Conservation (phyloP, 1,140 invertebrate genomes). For the Habropoda laboriosa region DNA sequence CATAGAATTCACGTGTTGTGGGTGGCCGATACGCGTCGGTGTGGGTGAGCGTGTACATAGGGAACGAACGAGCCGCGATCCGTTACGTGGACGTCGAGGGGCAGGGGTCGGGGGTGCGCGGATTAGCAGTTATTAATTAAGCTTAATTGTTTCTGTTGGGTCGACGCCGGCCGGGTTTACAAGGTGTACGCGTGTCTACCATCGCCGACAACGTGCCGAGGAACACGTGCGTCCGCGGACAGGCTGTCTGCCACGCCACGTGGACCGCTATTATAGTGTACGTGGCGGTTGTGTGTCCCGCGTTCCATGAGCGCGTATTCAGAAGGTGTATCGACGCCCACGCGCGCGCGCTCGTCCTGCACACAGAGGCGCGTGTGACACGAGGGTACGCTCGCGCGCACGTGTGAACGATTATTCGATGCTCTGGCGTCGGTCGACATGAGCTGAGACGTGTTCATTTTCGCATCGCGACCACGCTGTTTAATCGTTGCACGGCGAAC, state of each 20-base stretch:
- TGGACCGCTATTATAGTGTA: constrained; percentile 60
- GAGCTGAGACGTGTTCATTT: constrained; percentile 60
- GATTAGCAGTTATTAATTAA: constrained; percentile 79
- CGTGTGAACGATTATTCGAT: constrained; percentile 49
- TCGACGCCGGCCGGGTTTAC: constrained; percentile 72
- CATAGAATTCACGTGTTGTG: constrained; percentile 7
- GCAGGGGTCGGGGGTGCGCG: constrained; percentile 17
- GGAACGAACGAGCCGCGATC: constrained; percentile 35
- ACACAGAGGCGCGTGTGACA: constrained; percentile 14
- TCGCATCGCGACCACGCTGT: constrained; percentile 38
- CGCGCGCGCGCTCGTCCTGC: constrained; percentile 33
- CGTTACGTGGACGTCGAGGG: constrained; percentile 26
- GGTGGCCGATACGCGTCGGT: background rate
- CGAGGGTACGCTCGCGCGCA: background rate
- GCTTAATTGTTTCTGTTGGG: constrained; percentile 76
- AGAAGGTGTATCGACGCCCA: constrained; percentile 34
- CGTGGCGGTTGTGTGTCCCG: constrained; percentile 24
- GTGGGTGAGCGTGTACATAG: background rate
- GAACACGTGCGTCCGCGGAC: constrained; percentile 66
- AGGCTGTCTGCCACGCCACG: constrained; percentile 60
- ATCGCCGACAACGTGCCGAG: constrained; percentile 63
- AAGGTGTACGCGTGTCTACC: constrained; percentile 71
- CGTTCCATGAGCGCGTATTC: constrained; percentile 1
- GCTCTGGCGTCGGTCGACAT: constrained; percentile 29
- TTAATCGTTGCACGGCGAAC: too few species aligned